Evolutionary conservation across 2,113 vertebrate genomes (phyloP).

Genomic region (Rhombomys opimus): DNA sequence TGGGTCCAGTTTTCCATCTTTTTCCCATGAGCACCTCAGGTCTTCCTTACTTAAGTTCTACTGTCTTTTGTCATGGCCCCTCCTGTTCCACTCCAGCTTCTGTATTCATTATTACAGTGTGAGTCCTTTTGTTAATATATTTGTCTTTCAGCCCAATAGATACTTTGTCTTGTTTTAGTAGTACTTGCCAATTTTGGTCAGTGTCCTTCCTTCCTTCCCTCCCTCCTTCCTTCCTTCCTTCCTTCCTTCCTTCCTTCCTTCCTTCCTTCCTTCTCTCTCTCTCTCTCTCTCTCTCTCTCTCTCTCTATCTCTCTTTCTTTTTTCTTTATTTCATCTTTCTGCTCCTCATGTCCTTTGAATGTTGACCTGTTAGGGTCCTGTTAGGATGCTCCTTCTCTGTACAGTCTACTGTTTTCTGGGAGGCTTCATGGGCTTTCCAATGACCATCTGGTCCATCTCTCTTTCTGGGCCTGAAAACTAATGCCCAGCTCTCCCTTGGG

Average conservation of each 20-base stretch:
- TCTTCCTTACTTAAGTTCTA: neutral
- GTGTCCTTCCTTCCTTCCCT: too few relatives aligned
- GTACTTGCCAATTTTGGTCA: neutral
- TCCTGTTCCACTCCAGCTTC: neutral
- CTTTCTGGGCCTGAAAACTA: neutral
- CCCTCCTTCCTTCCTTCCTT: too few relatives aligned
- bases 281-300: too few relatives aligned
- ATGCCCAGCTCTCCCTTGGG: neutral
- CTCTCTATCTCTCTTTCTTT: neutral
- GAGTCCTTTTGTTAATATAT: neutral
- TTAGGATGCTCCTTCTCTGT: neutral
- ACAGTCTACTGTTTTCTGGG: neutral
- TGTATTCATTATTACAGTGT: neutral
- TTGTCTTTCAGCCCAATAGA: neutral
- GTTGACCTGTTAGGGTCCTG: neutral
- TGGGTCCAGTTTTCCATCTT: neutral
- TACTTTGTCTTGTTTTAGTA: neutral
- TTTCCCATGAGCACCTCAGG: neutral
- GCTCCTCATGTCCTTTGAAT: neutral
- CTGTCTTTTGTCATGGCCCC: neutral
- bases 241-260: too few relatives aligned
- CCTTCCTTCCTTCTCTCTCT: too few relatives aligned
- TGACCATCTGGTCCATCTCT: neutral
- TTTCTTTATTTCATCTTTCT: neutral
- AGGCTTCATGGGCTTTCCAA: neutral